Evolutionary conservation across 1,140 invertebrate genomes (phyloP).

Genomic region (Cylas formicarius): DNA sequence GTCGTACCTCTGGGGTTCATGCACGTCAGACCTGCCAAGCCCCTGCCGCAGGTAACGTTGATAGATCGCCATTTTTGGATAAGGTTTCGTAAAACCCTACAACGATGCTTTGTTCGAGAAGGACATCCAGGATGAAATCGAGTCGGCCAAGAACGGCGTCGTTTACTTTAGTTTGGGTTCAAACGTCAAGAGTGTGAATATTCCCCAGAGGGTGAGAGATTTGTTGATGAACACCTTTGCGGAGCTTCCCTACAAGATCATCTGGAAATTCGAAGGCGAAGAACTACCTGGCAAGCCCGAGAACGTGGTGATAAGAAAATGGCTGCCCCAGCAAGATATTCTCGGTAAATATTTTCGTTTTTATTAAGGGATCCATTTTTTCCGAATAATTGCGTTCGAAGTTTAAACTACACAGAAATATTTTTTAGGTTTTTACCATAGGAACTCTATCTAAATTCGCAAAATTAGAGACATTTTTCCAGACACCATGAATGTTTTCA

Average conservation of each 20-base stretch:
- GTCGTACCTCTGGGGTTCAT: constrained; percentile 45
- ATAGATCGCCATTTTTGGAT: neutral
- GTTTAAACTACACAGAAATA: too few species aligned
- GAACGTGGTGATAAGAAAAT: constrained; percentile 57
- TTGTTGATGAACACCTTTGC: constrained; percentile 44
- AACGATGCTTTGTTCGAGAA: neutral
- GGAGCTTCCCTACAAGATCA: constrained; percentile 43
- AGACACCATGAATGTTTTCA: neutral
- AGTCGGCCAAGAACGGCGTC: constrained; percentile 40
- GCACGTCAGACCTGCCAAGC: constrained; percentile 41
- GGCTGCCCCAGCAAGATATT: constrained; percentile 66
- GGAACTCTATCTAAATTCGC: neutral
- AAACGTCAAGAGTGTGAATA: constrained; percentile 40
- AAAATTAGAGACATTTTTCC: too few species aligned
- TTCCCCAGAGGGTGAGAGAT: constrained; percentile 38
- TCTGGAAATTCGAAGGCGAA: constrained; percentile 49
- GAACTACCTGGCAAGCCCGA: constrained; percentile 47
- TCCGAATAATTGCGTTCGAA: neutral
- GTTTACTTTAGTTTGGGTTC: constrained; percentile 50
- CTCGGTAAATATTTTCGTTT: constrained; percentile 45
- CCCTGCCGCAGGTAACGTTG: constrained; percentile 37
- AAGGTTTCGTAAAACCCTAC: neutral
- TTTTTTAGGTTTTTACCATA: too few species aligned
- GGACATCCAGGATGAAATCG: constrained; percentile 19
- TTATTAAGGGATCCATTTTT: neutral